A percentile compares a stretch with the other conserved stretches of the same genome.
phyloP scores from a whole-genome alignment of 2,113 vertebrate species.

The Fulica atra region DNA sequence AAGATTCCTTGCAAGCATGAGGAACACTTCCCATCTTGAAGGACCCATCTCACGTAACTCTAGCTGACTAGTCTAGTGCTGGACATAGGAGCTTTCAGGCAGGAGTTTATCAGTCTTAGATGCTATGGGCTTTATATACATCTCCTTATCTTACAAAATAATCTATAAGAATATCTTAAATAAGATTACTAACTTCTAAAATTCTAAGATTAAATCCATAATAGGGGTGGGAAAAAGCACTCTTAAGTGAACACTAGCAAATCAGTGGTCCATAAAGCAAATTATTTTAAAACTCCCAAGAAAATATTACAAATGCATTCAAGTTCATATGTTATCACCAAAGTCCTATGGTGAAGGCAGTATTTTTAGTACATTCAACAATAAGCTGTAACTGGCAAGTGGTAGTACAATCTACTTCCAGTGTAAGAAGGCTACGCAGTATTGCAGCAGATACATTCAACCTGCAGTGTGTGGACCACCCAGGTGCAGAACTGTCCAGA shows the following conservation, averaged over 20 bases:
- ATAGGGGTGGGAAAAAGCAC: background rate
- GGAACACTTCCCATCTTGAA: background rate
- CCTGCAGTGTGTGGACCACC: background rate
- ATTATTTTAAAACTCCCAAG: background rate
- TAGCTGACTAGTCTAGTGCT: background rate
- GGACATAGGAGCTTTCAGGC: background rate
- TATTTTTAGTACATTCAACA: background rate
- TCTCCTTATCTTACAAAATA: background rate
- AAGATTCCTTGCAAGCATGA: background rate
- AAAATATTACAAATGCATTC: background rate
- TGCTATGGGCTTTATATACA: background rate
- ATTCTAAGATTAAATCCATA: background rate
- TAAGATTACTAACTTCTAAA: background rate
- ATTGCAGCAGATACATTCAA: background rate
- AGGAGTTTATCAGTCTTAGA: background rate
- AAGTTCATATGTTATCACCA: background rate
- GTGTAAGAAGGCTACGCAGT: background rate
- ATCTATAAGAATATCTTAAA: background rate
- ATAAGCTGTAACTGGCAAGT: background rate
- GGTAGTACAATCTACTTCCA: background rate
- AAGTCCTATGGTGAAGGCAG: background rate
- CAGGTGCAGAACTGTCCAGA: background rate
- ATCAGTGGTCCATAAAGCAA: background rate
- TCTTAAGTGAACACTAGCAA: background rate
- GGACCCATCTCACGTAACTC: background rate